These are phyloP conservation scores for Ligdia adustata DNA, from an alignment of 2,888 invertebrate species.

Conservation along the genomic window DNA sequence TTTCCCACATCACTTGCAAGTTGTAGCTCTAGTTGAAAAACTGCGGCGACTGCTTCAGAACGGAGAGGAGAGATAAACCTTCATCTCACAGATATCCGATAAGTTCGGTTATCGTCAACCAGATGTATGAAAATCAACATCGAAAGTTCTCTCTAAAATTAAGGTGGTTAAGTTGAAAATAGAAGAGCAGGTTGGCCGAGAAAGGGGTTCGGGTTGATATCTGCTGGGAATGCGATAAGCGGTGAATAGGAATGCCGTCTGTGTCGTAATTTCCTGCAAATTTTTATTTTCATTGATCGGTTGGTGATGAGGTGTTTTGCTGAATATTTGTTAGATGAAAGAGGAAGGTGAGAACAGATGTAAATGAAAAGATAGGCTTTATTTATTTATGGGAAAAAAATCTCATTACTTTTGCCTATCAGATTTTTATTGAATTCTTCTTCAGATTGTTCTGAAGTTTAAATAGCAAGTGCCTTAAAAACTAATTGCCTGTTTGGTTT, in stretches of 20 bases:
- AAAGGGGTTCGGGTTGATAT: conserved; percentile 32
- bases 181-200: conserved; percentile 21
- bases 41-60: conserved; percentile 23
- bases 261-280: conserved; percentile 35
- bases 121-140: conserved; percentile 9
- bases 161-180: conserved; percentile 27
- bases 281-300: conserved; percentile 32
- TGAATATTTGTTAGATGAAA: conserved; percentile 16
- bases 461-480: too few relatives aligned
- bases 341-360: conserved; percentile 12
- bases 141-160: conserved; percentile 27
- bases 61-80: conserved; percentile 40
- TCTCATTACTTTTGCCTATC: too few relatives aligned
- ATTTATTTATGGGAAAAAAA: too few relatives aligned
- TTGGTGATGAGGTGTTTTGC: conserved; percentile 26
- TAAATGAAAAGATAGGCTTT: too few relatives aligned
- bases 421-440: too few relatives aligned
- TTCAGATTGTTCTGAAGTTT: too few relatives aligned
- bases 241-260: conserved; percentile 35
- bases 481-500: too few relatives aligned
- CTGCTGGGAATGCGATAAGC: conserved; percentile 36
- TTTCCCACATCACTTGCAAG: conserved; percentile 24
- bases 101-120: conserved; percentile 29
- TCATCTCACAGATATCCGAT: conserved; percentile 35
- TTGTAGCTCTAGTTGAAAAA: conserved; percentile 10